phyloP scores from a whole-genome alignment of 2,113 vertebrate species.

The Tylochromis polylepis region DNA sequence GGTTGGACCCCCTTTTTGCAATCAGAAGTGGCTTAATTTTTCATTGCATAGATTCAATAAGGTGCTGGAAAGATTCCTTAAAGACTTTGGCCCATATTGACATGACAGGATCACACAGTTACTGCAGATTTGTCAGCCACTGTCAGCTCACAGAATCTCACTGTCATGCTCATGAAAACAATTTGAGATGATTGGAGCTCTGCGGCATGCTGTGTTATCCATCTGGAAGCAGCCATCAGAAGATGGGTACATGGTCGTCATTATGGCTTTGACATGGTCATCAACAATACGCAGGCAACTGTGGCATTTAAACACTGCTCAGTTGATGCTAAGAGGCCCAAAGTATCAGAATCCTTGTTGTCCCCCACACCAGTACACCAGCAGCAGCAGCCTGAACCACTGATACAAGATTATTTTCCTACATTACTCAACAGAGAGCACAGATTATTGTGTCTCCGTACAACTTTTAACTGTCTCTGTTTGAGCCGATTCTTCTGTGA shows the following conservation, averaged over 20 bases:
- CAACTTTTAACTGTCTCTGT: not conserved
- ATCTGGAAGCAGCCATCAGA: too few species aligned
- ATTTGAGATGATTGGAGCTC: too few species aligned
- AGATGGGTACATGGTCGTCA: not conserved
- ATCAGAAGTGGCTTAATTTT: too few species aligned
- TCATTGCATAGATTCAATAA: too few species aligned
- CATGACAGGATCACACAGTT: too few species aligned
- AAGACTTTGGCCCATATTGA: too few species aligned
- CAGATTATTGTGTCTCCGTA: not conserved
- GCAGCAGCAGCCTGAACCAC: not conserved
- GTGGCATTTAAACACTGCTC: not conserved
- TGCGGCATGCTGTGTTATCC: too few species aligned
- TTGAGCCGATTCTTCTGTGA: not conserved
- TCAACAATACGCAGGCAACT: too few species aligned
- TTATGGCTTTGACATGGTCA: not conserved
- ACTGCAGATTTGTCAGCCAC: too few species aligned
- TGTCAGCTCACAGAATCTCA: too few species aligned
- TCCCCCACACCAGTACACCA: not conserved
- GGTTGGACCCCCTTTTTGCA: rapidly evolving
- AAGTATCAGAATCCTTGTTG: not conserved
- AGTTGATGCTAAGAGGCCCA: not conserved
- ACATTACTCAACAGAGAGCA: not conserved
- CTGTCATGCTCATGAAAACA: too few species aligned
- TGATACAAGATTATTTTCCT: not conserved
- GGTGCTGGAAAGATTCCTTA: too few species aligned